Evolutionary conservation across 2,888 invertebrate species (phyloP), one percentile per base, ranked within the genome.

Genomic region (Himalopsyche tibetana): DNA sequence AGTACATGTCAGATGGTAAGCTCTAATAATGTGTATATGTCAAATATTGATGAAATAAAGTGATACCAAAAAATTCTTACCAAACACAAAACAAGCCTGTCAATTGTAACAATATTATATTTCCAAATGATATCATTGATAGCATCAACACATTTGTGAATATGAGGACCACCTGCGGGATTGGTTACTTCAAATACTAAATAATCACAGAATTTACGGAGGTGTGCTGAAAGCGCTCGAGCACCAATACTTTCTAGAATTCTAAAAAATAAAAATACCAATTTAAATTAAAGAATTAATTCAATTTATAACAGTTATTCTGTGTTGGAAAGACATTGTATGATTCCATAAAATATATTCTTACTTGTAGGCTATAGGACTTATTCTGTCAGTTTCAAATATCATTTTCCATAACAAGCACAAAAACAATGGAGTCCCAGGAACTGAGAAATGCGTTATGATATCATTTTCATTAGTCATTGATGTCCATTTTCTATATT

Each of bases 51-150:
- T 19, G 3, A 63, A 56, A 9, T 4, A 19, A 63, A 63, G 19
- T 19, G 9, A 36, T 63, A 5, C 63, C 15, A 69, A 83, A 38
- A 40, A 82, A 63, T 85, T 92, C 94, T 93, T 91, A 96, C 97
- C 92, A 99, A 92, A 91, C 98, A 99, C 69, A 99, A 93, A 8
- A 99, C 96, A 1, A 99, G 94, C 88, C 98, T 94, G 92, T 99
- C 99, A 88, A 99, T 97, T 56, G 99, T 98, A 83, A 99, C 97
- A 89, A 99, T 97, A 92, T 99, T 98, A 92, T 98, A 98, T 90
- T 98, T 98, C 99, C 99, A 99, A 88, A 99, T 98, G 95, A 99
- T 97, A 90, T 98, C 97, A 91, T 98, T 98, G 89, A 99, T 96
- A 0, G 98, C 98, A 90, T 99, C 99, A 4, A 98, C 97, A 90